Conservation (phyloP, 2,888 invertebrate species). For the Dasysyrphus tricinctus region DNA sequence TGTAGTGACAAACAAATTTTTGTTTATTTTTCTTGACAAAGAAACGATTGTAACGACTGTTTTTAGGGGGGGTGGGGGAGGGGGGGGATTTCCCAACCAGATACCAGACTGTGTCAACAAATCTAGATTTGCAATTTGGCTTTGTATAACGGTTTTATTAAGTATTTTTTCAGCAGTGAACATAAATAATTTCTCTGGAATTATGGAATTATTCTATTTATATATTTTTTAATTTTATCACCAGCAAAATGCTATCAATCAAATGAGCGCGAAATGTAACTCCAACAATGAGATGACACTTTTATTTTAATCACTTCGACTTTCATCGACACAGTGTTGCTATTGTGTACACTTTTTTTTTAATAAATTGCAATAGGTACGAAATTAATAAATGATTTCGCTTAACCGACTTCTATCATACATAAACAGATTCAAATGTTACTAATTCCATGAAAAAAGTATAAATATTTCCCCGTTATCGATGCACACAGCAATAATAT, state of each 20-base stretch:
- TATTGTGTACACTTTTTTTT: constrained; percentile 4
- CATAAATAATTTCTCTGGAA: background rate
- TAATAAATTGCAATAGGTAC: background rate
- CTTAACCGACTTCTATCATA: background rate
- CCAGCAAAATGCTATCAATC: background rate
- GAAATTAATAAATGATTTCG: background rate
- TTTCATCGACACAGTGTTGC: constrained; percentile 43
- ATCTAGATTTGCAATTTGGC: background rate
- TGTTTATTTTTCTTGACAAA: constrained; percentile 22
- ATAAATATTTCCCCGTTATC: background rate
- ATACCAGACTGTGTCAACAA: constrained; percentile 17
- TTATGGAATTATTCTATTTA: background rate
- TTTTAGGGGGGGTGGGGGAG: background rate
- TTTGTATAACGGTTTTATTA: background rate
- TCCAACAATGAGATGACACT: constrained; percentile 50
- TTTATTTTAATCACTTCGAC: constrained; percentile 17
- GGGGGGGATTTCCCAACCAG: background rate
- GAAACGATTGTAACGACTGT: background rate
- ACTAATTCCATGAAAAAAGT: background rate
- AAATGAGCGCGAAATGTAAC: background rate
- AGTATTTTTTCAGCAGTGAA: background rate
- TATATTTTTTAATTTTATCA: constrained; percentile 3
- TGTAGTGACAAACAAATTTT: background rate
- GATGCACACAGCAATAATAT: background rate
- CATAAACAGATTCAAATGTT: background rate